phyloP scores from a whole-genome alignment of 2,888 invertebrate genomes.

The Furcula furcula region DNA sequence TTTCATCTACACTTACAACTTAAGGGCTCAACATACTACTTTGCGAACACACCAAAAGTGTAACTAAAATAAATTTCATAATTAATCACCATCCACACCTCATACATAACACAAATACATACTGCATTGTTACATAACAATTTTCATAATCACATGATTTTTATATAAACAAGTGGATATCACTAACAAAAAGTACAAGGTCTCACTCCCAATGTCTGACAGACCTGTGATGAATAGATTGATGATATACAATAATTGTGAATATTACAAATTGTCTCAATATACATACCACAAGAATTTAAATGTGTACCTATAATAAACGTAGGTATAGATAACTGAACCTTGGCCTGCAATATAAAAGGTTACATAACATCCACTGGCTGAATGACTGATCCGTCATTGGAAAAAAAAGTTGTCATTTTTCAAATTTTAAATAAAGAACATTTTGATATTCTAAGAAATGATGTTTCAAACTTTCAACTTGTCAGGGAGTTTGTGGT shows the following conservation, averaged over 20 bases:
- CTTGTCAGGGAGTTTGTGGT: constrained; percentile 12
- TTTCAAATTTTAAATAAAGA: constrained; percentile 29
- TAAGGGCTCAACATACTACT: constrained; percentile 39
- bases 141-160: constrained; percentile 63
- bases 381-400: constrained; percentile 36
- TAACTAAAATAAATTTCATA: constrained; percentile 39
- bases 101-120: constrained; percentile 48
- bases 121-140: constrained; percentile 65
- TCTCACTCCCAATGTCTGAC: constrained; percentile 46
- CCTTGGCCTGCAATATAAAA: constrained; percentile 59
- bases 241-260: constrained; percentile 22
- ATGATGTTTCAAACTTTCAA: too few relatives aligned
- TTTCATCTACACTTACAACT: constrained; percentile 25
- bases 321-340: constrained; percentile 28
- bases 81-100: constrained; percentile 49
- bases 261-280: constrained; percentile 24
- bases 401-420: constrained; percentile 29
- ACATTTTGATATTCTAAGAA: too few relatives aligned
- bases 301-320: too few relatives aligned
- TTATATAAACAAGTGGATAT: constrained; percentile 39
- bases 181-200: constrained; percentile 42
- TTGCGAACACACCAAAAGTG: constrained; percentile 44
- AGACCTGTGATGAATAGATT: constrained; percentile 25
- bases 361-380: constrained; percentile 67
- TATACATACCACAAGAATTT: constrained; percentile 21